Conservation (phyloP, 2,113 vertebrate species). For the Porphyrio hochstetteri region DNA sequence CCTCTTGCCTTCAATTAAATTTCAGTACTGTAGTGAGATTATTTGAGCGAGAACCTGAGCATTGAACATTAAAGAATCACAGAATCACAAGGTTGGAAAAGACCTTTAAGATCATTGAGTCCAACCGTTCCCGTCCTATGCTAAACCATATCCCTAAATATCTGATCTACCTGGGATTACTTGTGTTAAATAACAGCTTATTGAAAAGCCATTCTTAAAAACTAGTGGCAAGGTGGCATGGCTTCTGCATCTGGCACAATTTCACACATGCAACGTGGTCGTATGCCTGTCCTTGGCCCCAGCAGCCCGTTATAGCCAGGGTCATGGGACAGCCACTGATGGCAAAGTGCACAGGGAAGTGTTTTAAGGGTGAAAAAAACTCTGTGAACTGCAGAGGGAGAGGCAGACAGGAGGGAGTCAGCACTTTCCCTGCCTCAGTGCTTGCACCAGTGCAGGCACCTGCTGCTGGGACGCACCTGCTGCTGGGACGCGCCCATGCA, state of each 20-base stretch:
- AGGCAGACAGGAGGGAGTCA: accelerated
- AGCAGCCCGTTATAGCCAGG: background rate
- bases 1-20: background rate
- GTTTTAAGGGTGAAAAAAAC: background rate
- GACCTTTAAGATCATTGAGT: no score
- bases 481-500: accelerated
- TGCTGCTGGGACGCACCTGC: background rate
- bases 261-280: background rate
- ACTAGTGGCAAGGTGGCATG: accelerated
- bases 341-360: background rate
- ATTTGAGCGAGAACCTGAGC: background rate
- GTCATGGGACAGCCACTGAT: background rate
- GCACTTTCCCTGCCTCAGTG: accelerated
- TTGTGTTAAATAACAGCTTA: background rate
- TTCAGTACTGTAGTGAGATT: background rate
- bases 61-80: background rate
- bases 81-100: no score
- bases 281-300: accelerated
- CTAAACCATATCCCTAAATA: no score
- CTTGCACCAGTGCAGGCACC: background rate
- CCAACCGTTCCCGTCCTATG: no score
- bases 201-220: background rate
- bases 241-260: accelerated
- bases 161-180: background rate
- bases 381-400: background rate